Conservation (phyloP, 2,113 vertebrate species). For the Anser brachyrhynchus region DNA sequence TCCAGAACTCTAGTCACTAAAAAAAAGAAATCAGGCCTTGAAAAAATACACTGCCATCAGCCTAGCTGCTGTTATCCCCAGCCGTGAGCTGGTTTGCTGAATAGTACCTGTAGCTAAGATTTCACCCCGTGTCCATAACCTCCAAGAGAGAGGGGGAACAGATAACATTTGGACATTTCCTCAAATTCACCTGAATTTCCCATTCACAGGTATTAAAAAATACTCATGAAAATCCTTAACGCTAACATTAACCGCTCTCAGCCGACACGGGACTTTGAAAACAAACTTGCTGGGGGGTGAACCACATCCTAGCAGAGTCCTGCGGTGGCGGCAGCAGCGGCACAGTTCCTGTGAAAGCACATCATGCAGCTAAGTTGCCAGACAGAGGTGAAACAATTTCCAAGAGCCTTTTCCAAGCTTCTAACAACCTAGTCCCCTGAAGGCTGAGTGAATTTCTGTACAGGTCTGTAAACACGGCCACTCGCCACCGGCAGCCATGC, state of each 20-base stretch:
- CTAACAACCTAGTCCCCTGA: not conserved
- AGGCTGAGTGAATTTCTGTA: rapidly evolving
- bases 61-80: not conserved
- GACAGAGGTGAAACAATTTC: not conserved
- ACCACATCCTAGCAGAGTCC: not conserved
- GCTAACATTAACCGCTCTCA: rapidly evolving
- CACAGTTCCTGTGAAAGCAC: not conserved
- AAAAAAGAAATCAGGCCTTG: not conserved
- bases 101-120: not conserved
- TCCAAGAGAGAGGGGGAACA: not conserved
- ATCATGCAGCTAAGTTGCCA: rapidly evolving
- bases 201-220: not conserved
- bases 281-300: not conserved
- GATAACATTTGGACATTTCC: not conserved
- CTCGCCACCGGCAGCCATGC: not conserved
- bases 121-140: not conserved
- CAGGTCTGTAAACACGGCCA: not conserved
- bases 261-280: not conserved
- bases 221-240: not conserved
- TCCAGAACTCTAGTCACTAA: not conserved
- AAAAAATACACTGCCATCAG: not conserved
- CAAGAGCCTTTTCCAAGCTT: not conserved
- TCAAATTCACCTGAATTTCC: not conserved
- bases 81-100: not conserved
- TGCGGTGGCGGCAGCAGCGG: not conserved